A percentile compares a stretch with the other conserved stretches of the same genome.
Evolutionary conservation across 2,888 invertebrate genomes (phyloP).

Genomic region (Phalangium opilio): DNA sequence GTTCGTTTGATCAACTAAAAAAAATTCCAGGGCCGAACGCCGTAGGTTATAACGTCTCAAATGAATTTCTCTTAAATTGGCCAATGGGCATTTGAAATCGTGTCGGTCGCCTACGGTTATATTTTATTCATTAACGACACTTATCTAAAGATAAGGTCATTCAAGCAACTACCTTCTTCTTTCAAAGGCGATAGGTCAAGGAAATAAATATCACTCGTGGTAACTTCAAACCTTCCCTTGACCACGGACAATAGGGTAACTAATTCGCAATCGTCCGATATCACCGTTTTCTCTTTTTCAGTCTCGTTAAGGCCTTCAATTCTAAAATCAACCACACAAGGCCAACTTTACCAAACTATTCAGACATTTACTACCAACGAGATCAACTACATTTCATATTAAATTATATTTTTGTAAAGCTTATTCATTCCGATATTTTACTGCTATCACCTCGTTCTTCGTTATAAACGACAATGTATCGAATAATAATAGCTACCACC

Average conservation of each 20-base stretch:
- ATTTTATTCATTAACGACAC: constrained; percentile 1
- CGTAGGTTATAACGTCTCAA: constrained; percentile 45
- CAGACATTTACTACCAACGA: too few species aligned
- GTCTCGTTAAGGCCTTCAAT: constrained; percentile 13
- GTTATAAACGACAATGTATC: too few species aligned
- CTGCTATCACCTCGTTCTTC: too few species aligned
- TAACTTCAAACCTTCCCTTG: constrained; percentile 45
- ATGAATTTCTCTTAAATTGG: constrained; percentile 45
- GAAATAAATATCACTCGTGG: constrained; percentile 43
- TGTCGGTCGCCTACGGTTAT: constrained; percentile 21
- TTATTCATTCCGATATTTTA: too few species aligned
- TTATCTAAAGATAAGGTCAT: not conserved
- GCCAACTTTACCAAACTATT: not conserved
- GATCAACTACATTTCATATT: too few species aligned
- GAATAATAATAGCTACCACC: too few species aligned
- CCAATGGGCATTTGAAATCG: constrained; percentile 38
- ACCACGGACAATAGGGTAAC: constrained; percentile 44
- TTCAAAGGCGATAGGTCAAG: constrained; percentile 41
- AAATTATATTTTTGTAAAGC: too few species aligned
- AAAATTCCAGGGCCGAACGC: constrained; percentile 47
- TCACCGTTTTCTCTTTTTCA: constrained; percentile 41
- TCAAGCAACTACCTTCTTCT: constrained; percentile 31
- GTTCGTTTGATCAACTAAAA: constrained; percentile 47
- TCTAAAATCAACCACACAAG: constrained; percentile 1
- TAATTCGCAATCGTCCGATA: constrained; percentile 45